phyloP scores from a whole-genome alignment of 1,140 invertebrate species.

The Monochamus saltuarius region DNA sequence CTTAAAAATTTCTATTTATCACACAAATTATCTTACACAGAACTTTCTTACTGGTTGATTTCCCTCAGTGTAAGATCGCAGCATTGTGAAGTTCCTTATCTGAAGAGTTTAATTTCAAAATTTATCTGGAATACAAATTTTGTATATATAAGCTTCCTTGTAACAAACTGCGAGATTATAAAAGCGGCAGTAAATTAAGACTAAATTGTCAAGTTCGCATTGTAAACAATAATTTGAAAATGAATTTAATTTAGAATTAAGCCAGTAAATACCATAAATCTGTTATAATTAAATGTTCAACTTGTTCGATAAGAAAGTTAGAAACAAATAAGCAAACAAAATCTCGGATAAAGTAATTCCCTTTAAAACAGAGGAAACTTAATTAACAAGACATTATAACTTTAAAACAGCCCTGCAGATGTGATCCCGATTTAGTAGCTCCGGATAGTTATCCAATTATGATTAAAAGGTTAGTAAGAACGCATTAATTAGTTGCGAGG shows the following conservation, averaged over 20 bases:
- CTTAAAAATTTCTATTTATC: too few species aligned
- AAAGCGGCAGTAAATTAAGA: background rate
- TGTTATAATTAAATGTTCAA: slow-evolving; percentile 26
- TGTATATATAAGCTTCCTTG: too few species aligned
- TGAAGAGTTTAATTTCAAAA: too few species aligned
- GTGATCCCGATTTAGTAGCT: slow-evolving; percentile 42
- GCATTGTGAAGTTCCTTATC: too few species aligned
- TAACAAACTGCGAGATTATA: too few species aligned
- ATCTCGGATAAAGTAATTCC: slow-evolving; percentile 32
- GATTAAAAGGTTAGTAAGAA: slow-evolving; percentile 51
- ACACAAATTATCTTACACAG: too few species aligned
- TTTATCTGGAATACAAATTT: too few species aligned
- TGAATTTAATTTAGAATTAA: slow-evolving; percentile 25
- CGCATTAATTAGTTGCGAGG: slow-evolving; percentile 48
- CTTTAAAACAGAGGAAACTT: slow-evolving; percentile 38
- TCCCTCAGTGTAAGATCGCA: too few species aligned
- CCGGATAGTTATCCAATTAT: slow-evolving; percentile 49
- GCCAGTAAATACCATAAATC: slow-evolving; percentile 27
- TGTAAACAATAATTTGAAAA: slow-evolving; percentile 13
- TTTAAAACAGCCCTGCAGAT: slow-evolving; percentile 42
- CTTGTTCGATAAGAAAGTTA: slow-evolving; percentile 28
- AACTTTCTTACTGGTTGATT: too few species aligned
- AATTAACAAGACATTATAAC: slow-evolving; percentile 50
- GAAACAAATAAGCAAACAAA: slow-evolving; percentile 37
- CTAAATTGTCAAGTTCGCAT: slow-evolving; percentile 11